Evolutionary conservation across 2,888 invertebrate genomes (phyloP).

Genomic region (Seladonia tumulorum): DNA sequence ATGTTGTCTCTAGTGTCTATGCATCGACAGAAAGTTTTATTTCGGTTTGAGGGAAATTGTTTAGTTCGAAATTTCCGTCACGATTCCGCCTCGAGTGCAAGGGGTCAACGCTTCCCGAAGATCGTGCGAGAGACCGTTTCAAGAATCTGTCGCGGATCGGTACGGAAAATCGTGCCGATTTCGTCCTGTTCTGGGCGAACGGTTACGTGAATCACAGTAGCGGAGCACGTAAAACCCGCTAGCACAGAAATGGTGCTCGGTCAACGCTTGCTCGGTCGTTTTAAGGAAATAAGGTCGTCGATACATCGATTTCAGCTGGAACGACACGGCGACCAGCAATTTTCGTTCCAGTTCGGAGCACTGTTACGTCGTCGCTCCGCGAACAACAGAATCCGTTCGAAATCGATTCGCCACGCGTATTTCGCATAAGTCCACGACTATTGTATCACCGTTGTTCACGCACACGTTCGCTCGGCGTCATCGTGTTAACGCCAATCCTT

Average conservation of each 20-base stretch:
- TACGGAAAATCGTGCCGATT: constrained; percentile 53
- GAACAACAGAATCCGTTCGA: constrained; percentile 1
- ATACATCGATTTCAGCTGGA: constrained; percentile 70
- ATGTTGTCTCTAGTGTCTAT: no score
- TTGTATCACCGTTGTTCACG: neutral
- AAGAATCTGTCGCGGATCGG: neutral
- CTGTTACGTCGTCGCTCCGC: constrained; percentile 10
- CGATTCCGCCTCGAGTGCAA: no score
- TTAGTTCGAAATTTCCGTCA: no score
- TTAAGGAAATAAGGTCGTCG: constrained; percentile 72
- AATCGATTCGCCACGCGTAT: constrained; percentile 21
- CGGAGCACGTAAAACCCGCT: constrained; percentile 68
- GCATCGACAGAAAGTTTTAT: no score
- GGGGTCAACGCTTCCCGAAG: no score
- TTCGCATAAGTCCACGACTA: neutral
- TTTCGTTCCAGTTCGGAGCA: constrained; percentile 52
- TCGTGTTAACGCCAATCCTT: neutral
- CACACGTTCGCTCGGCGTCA: neutral
- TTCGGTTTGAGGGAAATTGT: no score
- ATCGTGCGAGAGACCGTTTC: no score
- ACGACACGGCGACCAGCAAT: constrained; percentile 48
- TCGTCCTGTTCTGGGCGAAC: constrained; percentile 43
- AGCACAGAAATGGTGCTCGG: constrained; percentile 70
- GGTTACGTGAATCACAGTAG: constrained; percentile 65
- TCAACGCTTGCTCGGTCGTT: constrained; percentile 65